These are phyloP conservation scores for Megamerina dolium DNA, from an alignment of 2,888 invertebrate species.

Conservation along the genomic window DNA sequence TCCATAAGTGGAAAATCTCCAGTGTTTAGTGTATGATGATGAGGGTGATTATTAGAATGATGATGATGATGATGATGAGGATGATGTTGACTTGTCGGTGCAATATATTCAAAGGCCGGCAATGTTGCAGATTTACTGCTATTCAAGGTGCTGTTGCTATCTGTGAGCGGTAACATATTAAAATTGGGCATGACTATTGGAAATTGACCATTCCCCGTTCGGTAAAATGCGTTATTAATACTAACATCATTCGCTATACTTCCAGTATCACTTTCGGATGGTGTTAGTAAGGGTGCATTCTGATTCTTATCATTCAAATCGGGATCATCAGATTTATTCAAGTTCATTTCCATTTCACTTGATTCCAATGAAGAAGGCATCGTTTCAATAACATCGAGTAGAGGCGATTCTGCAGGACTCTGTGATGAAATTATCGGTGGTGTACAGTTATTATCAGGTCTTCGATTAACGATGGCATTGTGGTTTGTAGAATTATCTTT, in stretches of 20 bases:
- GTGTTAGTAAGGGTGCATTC: neutral
- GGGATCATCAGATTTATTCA: conserved; percentile 21
- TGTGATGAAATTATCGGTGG: conserved; percentile 14
- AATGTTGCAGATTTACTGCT: conserved; percentile 20
- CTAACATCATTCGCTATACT: conserved; percentile 11
- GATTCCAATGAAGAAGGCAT: conserved; percentile 22
- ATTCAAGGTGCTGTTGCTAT: conserved; percentile 9
- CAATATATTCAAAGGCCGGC: conserved; percentile 41
- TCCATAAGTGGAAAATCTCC: conserved; percentile 41
- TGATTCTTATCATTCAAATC: conserved; percentile 16
- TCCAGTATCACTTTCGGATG: conserved; percentile 13
- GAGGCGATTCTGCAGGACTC: conserved; percentile 30
- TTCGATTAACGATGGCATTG: no score
- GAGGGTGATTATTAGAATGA: conserved; percentile 29
- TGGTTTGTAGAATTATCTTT: conserved; percentile 21
- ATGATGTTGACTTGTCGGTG: conserved; percentile 29
- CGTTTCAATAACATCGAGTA: conserved; percentile 39
- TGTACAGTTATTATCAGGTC: no score
- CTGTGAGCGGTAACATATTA: no score
- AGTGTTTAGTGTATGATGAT: conserved; percentile 25
- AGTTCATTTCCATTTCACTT: conserved; percentile 12
- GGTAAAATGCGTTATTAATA: no score
- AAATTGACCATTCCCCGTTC: no score
- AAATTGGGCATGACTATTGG: no score
- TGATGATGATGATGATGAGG: conserved; percentile 30